Evolutionary conservation across 2,113 vertebrate species (phyloP).

Genomic region (Cromileptes altivelis): DNA sequence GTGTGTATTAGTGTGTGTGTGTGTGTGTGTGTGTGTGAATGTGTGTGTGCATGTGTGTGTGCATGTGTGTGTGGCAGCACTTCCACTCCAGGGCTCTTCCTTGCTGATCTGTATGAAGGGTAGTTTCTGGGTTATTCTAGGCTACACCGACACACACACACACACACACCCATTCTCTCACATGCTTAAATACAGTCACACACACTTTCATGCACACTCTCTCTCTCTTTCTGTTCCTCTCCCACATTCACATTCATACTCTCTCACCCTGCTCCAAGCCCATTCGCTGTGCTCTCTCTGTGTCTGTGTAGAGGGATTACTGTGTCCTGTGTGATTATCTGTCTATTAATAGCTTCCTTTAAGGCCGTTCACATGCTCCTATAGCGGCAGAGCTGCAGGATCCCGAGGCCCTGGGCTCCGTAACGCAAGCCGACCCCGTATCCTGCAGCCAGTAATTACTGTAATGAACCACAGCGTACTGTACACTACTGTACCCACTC

Average conservation of each 20-base stretch:
- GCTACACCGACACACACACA: not conserved
- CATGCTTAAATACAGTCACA: slow-evolving; percentile 34
- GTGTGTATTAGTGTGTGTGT: slow-evolving; percentile 14
- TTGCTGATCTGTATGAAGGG: slow-evolving; percentile 7
- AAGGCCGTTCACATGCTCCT: slow-evolving; percentile 64
- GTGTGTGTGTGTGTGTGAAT: slow-evolving; percentile 4
- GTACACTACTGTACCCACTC: not conserved
- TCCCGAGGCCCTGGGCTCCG: not conserved
- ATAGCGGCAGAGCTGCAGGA: slow-evolving; percentile 37
- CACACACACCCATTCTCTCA: not conserved
- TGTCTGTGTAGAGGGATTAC: slow-evolving; percentile 68
- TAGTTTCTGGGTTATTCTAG: slow-evolving; percentile 44
- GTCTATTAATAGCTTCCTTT: slow-evolving; percentile 80
- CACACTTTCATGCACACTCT: slow-evolving; percentile 19
- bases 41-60: not conserved
- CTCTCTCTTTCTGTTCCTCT: slow-evolving; percentile 33
- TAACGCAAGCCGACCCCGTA: slow-evolving; percentile 1
- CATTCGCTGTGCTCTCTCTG: slow-evolving; percentile 33
- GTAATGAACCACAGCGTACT: slow-evolving; percentile 28
- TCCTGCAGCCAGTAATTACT: slow-evolving; percentile 44
- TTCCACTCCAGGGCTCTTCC: slow-evolving; percentile 20
- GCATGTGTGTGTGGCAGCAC: not conserved
- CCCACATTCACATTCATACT: slow-evolving; percentile 20
- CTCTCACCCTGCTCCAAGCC: slow-evolving; percentile 15
- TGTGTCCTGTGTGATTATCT: slow-evolving; percentile 72